These are phyloP conservation scores for Myotis vivesi DNA, from an alignment of 2,797 vertebrate species.

Conservation along the genomic window DNA sequence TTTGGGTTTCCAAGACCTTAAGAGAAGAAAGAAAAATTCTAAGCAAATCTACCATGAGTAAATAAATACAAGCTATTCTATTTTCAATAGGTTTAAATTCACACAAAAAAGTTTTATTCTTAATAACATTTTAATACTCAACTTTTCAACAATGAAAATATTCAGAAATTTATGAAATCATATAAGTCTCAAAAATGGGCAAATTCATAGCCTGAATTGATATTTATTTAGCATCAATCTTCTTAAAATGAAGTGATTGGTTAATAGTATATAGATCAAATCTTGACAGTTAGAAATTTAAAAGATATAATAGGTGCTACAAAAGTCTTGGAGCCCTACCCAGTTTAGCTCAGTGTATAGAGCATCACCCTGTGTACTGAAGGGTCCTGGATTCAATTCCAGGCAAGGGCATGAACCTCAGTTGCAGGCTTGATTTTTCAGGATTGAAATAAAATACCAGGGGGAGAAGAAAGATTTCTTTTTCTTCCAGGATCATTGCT, in stretches of 20 bases:
- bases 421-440: not conserved
- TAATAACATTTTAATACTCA: not conserved
- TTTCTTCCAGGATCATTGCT: not conserved
- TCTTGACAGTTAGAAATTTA: not conserved
- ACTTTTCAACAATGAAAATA: not conserved
- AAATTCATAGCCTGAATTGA: not conserved
- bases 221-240: not conserved
- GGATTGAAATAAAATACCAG: not conserved
- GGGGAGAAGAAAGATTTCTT: not conserved
- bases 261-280: not conserved
- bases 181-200: not conserved
- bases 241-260: not conserved
- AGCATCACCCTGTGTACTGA: too few species aligned
- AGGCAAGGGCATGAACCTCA: too few species aligned
- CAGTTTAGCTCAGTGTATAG: too few species aligned
- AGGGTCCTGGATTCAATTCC: too few species aligned
- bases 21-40: not conserved
- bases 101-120: not conserved
- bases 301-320: not conserved
- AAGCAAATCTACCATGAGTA: not conserved
- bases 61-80: not conserved
- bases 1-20: not conserved
- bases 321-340: not conserved
- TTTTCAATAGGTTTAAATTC: slow-evolving; percentile 28
- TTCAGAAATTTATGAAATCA: not conserved